Evolutionary conservation across 2,888 invertebrate species (phyloP).

Genomic region (Physocephala rufipes): DNA sequence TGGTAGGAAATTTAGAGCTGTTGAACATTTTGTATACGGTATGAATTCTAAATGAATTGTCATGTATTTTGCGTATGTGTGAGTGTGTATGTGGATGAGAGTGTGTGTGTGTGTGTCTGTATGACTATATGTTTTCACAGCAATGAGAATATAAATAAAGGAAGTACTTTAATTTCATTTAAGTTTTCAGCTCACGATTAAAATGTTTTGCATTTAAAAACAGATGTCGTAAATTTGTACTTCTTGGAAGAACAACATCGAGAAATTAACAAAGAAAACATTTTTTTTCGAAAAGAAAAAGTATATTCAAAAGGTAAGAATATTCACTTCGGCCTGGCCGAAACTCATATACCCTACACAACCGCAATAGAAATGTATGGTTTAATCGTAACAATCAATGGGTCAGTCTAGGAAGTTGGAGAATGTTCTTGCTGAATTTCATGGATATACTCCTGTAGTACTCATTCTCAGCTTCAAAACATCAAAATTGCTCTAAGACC

Average conservation of each 20-base stretch:
- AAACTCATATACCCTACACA: too few relatives aligned
- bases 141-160: neutral
- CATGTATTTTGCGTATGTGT: neutral
- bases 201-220: slow-evolving; percentile 42
- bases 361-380: too few relatives aligned
- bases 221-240: slow-evolving; percentile 41
- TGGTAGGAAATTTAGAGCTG: slow-evolving; percentile 17
- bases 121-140: neutral
- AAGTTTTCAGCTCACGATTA: slow-evolving; percentile 40
- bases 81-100: neutral
- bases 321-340: too few relatives aligned
- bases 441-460: too few relatives aligned
- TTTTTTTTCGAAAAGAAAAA: too few relatives aligned
- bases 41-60: slow-evolving; percentile 26
- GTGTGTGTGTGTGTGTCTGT: neutral
- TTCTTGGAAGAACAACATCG: slow-evolving; percentile 28
- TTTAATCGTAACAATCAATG: too few relatives aligned
- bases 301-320: too few relatives aligned
- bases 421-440: too few relatives aligned
- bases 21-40: slow-evolving; percentile 21
- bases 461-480: too few relatives aligned
- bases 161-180: neutral
- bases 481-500: too few relatives aligned
- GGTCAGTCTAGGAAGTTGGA: too few relatives aligned
- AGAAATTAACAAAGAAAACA: slow-evolving; percentile 1